phyloP scores from a whole-genome alignment of 1,140 invertebrate species.

The Araneus ventricosus region DNA sequence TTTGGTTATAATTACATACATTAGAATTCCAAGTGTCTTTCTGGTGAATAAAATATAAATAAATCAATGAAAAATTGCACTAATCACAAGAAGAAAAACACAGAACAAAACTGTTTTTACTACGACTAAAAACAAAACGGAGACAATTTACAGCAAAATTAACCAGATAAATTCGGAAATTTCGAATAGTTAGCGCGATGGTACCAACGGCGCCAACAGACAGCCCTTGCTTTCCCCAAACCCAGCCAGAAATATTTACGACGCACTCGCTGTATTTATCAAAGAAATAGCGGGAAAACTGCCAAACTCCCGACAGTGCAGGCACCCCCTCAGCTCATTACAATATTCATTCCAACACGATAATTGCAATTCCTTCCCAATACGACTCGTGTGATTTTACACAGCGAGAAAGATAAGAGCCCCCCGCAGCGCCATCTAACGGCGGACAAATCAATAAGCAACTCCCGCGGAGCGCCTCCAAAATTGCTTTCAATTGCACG shows the following conservation, averaged over 20 bases:
- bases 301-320: neutral
- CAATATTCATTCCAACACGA: slow-evolving; percentile 39
- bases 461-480: neutral
- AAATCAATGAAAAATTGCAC: too few relatives aligned
- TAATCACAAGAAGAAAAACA: too few relatives aligned
- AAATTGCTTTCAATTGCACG: slow-evolving; percentile 28
- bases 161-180: too few relatives aligned
- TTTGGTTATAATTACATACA: too few relatives aligned
- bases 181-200: too few relatives aligned
- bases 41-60: too few relatives aligned
- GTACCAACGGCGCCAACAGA: neutral
- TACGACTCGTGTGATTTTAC: slow-evolving; percentile 14
- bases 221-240: neutral
- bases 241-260: neutral
- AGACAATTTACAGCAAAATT: too few relatives aligned
- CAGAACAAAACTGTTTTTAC: too few relatives aligned
- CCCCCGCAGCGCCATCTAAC: slow-evolving; percentile 26
- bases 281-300: slow-evolving; percentile 15
- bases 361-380: slow-evolving; percentile 54
- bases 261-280: neutral
- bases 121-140: too few relatives aligned
- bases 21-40: too few relatives aligned
- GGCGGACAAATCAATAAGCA: slow-evolving; percentile 44
- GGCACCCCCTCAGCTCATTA: slow-evolving; percentile 6
- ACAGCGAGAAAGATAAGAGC: slow-evolving; percentile 10